Conservation (phyloP, 2,797 vertebrate genomes). For the Distichodus sexfasciatus region DNA sequence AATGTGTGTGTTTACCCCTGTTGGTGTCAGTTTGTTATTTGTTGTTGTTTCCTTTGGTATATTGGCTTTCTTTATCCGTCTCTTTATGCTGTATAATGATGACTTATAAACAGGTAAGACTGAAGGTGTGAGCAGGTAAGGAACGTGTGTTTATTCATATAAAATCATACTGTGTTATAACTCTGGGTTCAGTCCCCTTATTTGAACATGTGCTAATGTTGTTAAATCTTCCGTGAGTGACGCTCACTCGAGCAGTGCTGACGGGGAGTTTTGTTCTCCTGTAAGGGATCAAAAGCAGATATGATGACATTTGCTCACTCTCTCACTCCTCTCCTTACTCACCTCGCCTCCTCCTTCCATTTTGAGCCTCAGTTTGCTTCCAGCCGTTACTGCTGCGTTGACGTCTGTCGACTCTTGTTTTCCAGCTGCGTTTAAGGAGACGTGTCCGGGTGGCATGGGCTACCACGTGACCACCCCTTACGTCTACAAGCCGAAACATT, state of each 20-base stretch:
- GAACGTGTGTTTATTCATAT: too few relatives aligned
- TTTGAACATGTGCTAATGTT: too few relatives aligned
- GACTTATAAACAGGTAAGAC: too few relatives aligned
- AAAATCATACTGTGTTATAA: too few relatives aligned
- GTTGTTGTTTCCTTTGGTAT: background rate
- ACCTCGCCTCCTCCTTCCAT: background rate
- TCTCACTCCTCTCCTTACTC: background rate
- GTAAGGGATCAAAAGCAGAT: too few relatives aligned
- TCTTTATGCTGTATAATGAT: too few relatives aligned
- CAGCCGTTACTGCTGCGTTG: background rate
- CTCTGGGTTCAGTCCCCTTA: too few relatives aligned
- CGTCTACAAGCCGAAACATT: slow-evolving; percentile 66
- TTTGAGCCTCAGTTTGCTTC: background rate
- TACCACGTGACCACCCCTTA: slow-evolving; percentile 88
- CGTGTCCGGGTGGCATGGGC: slow-evolving; percentile 98
- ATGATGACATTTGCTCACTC: background rate
- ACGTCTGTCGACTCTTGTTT: background rate
- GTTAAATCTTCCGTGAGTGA: too few relatives aligned
- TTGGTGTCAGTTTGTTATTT: background rate
- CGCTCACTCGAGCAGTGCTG: too few relatives aligned
- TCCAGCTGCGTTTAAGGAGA: slow-evolving; percentile 95
- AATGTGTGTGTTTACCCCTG: background rate
- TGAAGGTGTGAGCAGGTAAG: too few relatives aligned
- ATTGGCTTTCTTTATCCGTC: too few relatives aligned
- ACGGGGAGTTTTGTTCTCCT: too few relatives aligned